Percentiles rank a stretch among this genome's conserved stretches.
These are phyloP conservation scores for Dendrolimus punctatus DNA, from an alignment of 1,140 invertebrate genomes.

Conservation along the genomic window DNA sequence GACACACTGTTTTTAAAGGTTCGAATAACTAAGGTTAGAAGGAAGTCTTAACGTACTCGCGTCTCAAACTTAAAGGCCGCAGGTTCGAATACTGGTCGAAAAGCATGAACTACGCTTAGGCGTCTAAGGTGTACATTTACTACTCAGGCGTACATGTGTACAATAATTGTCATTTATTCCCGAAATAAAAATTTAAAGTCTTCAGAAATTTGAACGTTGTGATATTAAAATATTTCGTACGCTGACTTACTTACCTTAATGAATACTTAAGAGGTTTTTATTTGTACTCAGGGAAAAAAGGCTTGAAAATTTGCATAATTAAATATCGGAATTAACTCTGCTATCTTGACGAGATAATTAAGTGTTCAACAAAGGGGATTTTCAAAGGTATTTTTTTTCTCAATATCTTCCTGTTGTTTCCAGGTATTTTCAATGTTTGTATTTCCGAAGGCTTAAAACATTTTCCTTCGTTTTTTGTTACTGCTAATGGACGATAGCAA, in stretches of 20 bases:
- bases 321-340: slow-evolving; percentile 46
- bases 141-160: too few species aligned
- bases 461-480: slow-evolving; percentile 26
- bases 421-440: slow-evolving; percentile 35
- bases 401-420: slow-evolving; percentile 5
- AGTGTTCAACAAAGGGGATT: slow-evolving; percentile 29
- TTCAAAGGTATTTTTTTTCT: slow-evolving; percentile 21
- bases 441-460: slow-evolving; percentile 27
- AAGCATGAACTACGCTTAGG: too few species aligned
- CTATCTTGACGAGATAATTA: slow-evolving; percentile 37
- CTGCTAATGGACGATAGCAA: slow-evolving; percentile 36
- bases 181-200: too few species aligned
- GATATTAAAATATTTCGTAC: slow-evolving; percentile 7
- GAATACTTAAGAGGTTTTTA: slow-evolving; percentile 21
- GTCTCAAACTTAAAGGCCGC: too few species aligned
- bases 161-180: too few species aligned
- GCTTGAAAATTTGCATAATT: slow-evolving; percentile 48
- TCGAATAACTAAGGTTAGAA: too few species aligned
- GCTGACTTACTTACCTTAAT: slow-evolving; percentile 22
- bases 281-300: slow-evolving; percentile 19
- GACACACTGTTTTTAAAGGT: too few species aligned
- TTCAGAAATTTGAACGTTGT: background rate
- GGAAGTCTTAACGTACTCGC: too few species aligned
- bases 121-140: too few species aligned
- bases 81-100: too few species aligned